phyloP scores from a whole-genome alignment of 2,113 vertebrate species.

The Calcarius ornatus region DNA sequence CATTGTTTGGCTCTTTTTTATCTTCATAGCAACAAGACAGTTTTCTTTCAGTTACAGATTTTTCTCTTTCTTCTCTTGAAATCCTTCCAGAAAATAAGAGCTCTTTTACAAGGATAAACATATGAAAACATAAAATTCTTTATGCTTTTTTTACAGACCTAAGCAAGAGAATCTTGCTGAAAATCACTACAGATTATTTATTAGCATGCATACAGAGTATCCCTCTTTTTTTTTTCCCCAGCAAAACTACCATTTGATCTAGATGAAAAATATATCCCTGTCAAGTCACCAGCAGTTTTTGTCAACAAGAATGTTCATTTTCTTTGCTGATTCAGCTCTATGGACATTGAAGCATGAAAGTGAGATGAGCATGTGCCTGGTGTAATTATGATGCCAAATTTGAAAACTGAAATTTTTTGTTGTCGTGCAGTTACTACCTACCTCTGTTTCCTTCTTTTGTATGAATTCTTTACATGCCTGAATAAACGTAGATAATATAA shows the following conservation, averaged over 20 bases:
- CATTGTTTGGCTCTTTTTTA: not conserved
- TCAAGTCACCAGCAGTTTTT: constrained; percentile 11
- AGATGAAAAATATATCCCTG: not conserved
- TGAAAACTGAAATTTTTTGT: not conserved
- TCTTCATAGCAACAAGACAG: not conserved
- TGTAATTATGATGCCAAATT: not conserved
- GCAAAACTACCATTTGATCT: not conserved
- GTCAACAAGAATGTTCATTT: constrained; percentile 1
- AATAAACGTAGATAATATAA: not conserved
- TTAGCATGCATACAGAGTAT: not conserved
- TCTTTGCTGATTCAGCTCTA: constrained; percentile 4
- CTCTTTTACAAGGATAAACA: not conserved
- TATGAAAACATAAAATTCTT: not conserved
- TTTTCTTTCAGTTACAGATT: not conserved
- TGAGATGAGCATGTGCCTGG: not conserved
- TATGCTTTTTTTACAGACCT: not conserved
- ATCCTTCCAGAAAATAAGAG: not conserved
- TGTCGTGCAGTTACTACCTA: not conserved
- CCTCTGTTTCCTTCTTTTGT: not conserved
- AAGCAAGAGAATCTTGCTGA: not conserved
- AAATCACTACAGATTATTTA: not conserved
- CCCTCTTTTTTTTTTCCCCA: not conserved
- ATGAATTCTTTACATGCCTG: not conserved
- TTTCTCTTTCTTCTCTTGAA: constrained; percentile 1
- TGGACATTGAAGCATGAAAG: not conserved